Conservation (phyloP, 2,888 invertebrate genomes). For the Dasysyrphus tricinctus region DNA sequence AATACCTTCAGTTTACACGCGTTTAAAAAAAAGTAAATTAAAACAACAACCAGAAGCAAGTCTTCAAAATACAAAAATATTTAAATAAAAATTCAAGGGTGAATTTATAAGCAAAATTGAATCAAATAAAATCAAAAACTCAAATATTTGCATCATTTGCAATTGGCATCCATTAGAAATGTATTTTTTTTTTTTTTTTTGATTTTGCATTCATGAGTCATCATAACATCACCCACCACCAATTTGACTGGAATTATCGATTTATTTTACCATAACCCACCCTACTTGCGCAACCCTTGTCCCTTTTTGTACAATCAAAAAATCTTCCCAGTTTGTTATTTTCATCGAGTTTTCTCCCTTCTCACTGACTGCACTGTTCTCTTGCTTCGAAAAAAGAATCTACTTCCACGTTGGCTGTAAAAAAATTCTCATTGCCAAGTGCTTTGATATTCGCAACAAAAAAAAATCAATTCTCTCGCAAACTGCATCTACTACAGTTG, state of each 20-base stretch:
- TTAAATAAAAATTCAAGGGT: not conserved
- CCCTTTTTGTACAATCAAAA: not conserved
- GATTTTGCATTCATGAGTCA: conserved; percentile 53
- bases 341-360: not conserved
- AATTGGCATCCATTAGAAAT: conserved; percentile 6
- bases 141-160: conserved; percentile 20
- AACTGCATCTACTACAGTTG: conserved; percentile 34
- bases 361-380: not conserved
- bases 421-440: conserved; percentile 5
- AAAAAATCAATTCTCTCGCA: conserved; percentile 19
- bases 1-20: too few relatives aligned
- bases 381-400: not conserved
- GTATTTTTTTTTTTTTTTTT: not conserved
- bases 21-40: not conserved
- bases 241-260: conserved; percentile 49
- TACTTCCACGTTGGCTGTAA: not conserved
- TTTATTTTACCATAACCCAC: conserved; percentile 70
- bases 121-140: not conserved
- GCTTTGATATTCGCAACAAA: not conserved
- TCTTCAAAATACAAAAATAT: not conserved
- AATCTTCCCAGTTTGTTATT: conserved; percentile 3
- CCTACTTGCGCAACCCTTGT: conserved; percentile 52
- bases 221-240: conserved; percentile 2
- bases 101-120: not conserved
- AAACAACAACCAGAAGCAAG: not conserved